Evolutionary conservation across 2,113 vertebrate species (phyloP).

Genomic region (Lagopus leucura): DNA sequence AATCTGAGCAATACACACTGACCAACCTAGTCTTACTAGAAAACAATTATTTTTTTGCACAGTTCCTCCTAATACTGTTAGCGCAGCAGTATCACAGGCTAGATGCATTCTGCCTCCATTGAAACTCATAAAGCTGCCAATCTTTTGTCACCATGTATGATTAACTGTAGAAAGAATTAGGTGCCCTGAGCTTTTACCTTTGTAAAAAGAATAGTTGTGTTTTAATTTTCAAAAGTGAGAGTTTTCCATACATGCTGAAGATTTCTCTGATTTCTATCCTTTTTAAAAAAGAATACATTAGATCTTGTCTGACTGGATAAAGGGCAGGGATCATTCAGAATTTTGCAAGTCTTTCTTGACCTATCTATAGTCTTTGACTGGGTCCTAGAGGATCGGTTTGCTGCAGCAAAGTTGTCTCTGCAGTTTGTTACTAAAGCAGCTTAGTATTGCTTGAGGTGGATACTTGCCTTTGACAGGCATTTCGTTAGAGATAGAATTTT

Average conservation of each 20-base stretch:
- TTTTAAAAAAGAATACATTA: neutral
- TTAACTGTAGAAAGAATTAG: neutral
- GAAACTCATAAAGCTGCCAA: neutral
- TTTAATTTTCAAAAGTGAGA: neutral
- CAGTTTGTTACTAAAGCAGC: neutral
- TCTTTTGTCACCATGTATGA: neutral
- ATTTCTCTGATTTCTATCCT: neutral
- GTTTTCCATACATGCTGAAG: neutral
- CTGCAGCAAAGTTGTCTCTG: neutral
- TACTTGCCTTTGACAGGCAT: neutral
- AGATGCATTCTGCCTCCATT: neutral
- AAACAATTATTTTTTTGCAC: neutral
- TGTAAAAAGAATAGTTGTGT: neutral
- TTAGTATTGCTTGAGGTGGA: neutral
- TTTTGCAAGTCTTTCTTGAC: neutral
- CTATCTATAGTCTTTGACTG: neutral
- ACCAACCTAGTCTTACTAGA: neutral
- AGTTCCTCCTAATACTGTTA: neutral
- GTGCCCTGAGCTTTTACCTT: neutral
- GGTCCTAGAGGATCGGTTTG: neutral
- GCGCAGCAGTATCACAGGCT: neutral
- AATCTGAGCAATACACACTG: neutral
- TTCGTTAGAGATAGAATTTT: neutral
- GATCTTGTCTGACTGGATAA: neutral
- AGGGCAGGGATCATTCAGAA: neutral